These are phyloP conservation scores for Dryocosmus kuriphilus DNA, from an alignment of 2,888 invertebrate genomes.

Conservation along the genomic window DNA sequence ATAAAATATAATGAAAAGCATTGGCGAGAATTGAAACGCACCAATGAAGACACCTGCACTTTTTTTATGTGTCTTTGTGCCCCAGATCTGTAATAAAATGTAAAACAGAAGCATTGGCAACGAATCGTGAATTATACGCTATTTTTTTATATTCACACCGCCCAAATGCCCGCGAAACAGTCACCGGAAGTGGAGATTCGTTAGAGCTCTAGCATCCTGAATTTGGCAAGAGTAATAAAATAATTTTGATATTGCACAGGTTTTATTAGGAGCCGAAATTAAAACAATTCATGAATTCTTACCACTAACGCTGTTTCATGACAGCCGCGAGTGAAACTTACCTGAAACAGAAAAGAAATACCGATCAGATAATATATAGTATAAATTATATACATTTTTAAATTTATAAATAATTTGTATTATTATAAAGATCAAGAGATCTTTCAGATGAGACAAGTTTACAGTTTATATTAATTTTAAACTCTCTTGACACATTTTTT, in stretches of 20 bases:
- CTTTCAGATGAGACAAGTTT: too few species aligned
- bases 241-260: not conserved
- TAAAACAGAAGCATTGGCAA: constrained; percentile 18
- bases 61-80: not conserved
- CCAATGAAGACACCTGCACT: constrained; percentile 9
- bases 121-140: constrained; percentile 20
- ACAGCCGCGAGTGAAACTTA: constrained; percentile 1
- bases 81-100: constrained; percentile 15
- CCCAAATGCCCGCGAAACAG: not conserved
- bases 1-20: not conserved
- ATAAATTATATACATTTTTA: not conserved
- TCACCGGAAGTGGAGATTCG: constrained; percentile 28
- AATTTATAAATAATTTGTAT: too few species aligned
- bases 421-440: too few species aligned
- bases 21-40: not conserved
- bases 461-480: too few species aligned
- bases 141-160: constrained; percentile 27
- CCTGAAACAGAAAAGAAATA: constrained; percentile 30
- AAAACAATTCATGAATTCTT: not conserved
- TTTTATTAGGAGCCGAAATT: not conserved
- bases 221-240: constrained; percentile 1
- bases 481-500: too few species aligned
- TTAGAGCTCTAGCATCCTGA: constrained; percentile 4
- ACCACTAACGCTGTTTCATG: not conserved
- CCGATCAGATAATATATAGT: not conserved